These are phyloP conservation scores for Leptinotarsa tumamoca DNA, from an alignment of 2,888 invertebrate genomes.

Conservation along the genomic window DNA sequence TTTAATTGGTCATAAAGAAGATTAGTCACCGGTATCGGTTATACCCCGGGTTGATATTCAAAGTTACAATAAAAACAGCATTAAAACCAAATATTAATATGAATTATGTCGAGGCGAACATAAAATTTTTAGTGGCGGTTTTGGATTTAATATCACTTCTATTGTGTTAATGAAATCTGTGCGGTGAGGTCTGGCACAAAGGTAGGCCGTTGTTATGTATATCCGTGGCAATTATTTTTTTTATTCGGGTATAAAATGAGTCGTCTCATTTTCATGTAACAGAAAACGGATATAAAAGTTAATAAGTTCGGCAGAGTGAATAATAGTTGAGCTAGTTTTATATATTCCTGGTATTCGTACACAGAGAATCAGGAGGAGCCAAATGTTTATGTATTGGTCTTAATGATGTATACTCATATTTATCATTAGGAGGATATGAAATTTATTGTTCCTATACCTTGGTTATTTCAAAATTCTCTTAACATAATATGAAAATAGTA, in stretches of 20 bases:
- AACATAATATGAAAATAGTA: too few relatives aligned
- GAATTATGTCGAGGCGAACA: constrained; percentile 59
- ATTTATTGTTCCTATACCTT: too few relatives aligned
- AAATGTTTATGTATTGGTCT: too few relatives aligned
- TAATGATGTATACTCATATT: too few relatives aligned
- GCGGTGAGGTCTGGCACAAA: constrained; percentile 26
- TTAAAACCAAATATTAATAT: constrained; percentile 60
- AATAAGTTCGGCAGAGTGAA: constrained; percentile 19
- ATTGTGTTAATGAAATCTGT: constrained; percentile 58
- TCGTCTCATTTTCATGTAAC: constrained; percentile 54
- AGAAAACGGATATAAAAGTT: constrained; percentile 33
- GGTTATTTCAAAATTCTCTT: too few relatives aligned
- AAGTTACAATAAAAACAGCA: constrained; percentile 56
- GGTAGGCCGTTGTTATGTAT: constrained; percentile 18
- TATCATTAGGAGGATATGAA: too few relatives aligned
- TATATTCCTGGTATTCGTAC: background rate
- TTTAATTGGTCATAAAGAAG: constrained; percentile 36
- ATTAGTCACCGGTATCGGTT: constrained; percentile 35
- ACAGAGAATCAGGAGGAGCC: background rate
- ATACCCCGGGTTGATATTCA: constrained; percentile 43
- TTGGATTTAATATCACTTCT: constrained; percentile 59
- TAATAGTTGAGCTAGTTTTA: constrained; percentile 1
- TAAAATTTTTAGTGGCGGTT: constrained; percentile 59
- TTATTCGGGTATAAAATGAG: constrained; percentile 58
- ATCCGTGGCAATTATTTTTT: constrained; percentile 59